These are phyloP conservation scores for Dinocampus coccinellae DNA, from an alignment of 2,888 invertebrate species.

Conservation along the genomic window DNA sequence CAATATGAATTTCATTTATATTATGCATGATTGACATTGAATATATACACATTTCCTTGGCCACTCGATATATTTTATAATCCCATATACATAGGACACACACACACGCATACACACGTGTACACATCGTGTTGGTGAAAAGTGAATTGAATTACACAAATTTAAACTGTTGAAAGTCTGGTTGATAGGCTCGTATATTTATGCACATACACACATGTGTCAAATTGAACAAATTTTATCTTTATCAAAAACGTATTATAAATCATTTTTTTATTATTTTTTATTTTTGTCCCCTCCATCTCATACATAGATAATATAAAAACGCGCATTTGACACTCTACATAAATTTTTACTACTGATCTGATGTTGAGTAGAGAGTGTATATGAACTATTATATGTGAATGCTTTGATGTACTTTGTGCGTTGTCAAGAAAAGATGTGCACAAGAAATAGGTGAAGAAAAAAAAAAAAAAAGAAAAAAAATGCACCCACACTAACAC, in stretches of 20 bases:
- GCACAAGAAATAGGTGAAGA: too few relatives aligned
- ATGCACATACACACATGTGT: slow-evolving; percentile 8
- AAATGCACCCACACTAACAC: too few relatives aligned
- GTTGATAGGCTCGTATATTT: background rate
- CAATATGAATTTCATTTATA: too few relatives aligned
- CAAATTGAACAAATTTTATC: background rate
- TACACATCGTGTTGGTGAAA: background rate
- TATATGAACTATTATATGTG: slow-evolving; percentile 4
- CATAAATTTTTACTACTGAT: background rate
- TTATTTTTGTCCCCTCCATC: background rate
- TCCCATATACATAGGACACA: too few relatives aligned
- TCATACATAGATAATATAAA: background rate
- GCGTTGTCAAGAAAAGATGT: slow-evolving; percentile 17
- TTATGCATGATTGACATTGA: too few relatives aligned
- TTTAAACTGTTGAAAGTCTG: background rate
- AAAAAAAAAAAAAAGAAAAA: too few relatives aligned
- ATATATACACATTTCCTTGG: too few relatives aligned
- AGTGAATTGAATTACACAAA: background rate
- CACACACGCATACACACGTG: too few relatives aligned
- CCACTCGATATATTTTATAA: too few relatives aligned
- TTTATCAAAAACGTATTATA: too few relatives aligned
- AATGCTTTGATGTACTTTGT: slow-evolving; percentile 16
- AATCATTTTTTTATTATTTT: too few relatives aligned
- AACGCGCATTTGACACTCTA: background rate
- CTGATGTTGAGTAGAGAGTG: background rate